Evolutionary conservation across 2,888 invertebrate genomes (phyloP), one percentile per base, ranked within the genome.

Genomic region (Leucoptera coffeella): DNA sequence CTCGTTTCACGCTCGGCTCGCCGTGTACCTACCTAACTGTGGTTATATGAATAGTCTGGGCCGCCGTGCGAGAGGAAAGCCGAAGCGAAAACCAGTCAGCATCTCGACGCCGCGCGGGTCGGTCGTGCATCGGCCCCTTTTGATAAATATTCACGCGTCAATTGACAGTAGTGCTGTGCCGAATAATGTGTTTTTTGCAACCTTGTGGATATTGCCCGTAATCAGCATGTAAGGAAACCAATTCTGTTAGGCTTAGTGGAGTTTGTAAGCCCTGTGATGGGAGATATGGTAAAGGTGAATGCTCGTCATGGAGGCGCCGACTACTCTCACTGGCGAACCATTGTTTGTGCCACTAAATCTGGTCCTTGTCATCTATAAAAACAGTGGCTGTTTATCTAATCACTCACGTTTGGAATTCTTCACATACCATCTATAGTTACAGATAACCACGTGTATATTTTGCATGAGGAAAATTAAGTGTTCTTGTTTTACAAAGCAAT

Each of bases 331-430:
- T 59, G 57, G 53, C 53, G 38, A n/a, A 55, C 58, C 64, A 67
- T 67, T 67, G 67, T 69, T 62, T 64, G 60, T 61, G 65, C 60
- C 55, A 53, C 61, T 61, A 64, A 59, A 62, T 67, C 67, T 64
- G 55, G 64, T 65, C 62, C 67, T 65, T 62, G 58, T 55, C 62
- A 62, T 58, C 57, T 57, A 54, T n/a, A n/a, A n/a, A n/a, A n/a
- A n/a, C n/a, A n/a, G n/a, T n/a, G n/a, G n/a, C n/a, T n/a, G n/a
- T n/a, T n/a, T n/a, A n/a, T n/a, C n/a, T n/a, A n/a, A n/a, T n/a
- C n/a, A n/a, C n/a, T n/a, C n/a, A n/a, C n/a, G n/a, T n/a, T n/a
- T n/a, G n/a, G n/a, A n/a, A n/a, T n/a, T n/a, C n/a, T n/a, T n/a
- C n/a, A n/a, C n/a, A n/a, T n/a, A n/a, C n/a, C n/a, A n/a, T n/a